These are phyloP conservation scores for Diarsia dahlii DNA, from an alignment of 2,888 invertebrate genomes.

Conservation along the genomic window DNA sequence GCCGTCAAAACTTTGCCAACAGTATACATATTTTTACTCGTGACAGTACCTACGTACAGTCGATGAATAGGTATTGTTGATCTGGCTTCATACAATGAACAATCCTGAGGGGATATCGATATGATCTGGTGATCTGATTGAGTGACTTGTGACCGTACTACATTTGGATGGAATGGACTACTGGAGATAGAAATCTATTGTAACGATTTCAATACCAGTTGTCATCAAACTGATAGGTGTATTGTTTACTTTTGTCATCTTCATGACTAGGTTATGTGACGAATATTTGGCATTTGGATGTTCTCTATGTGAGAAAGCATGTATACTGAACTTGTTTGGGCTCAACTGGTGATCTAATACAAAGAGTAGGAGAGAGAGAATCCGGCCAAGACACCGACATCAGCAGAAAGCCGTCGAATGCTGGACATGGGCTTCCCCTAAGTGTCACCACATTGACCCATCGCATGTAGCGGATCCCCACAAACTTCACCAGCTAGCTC, in stretches of 20 bases:
- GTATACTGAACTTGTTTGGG: background rate
- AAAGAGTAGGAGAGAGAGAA: background rate
- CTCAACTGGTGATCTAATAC: background rate
- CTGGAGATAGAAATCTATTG: slow-evolving; percentile 12
- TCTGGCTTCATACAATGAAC: slow-evolving; percentile 29
- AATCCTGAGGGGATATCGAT: slow-evolving; percentile 30
- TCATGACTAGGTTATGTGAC: background rate
- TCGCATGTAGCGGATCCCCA: too few relatives aligned
- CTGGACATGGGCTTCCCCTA: too few relatives aligned
- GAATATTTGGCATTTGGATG: background rate
- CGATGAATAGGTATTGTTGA: slow-evolving; percentile 38
- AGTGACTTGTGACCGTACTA: slow-evolving; percentile 18
- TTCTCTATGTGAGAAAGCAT: background rate
- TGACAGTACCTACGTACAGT: background rate
- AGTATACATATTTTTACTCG: too few relatives aligned
- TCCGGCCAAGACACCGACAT: background rate
- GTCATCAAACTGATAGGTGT: slow-evolving; percentile 11
- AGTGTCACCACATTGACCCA: too few relatives aligned
- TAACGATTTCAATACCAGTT: slow-evolving; percentile 5
- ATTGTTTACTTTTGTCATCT: slow-evolving; percentile 16
- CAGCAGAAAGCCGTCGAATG: too few relatives aligned
- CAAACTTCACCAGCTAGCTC: too few relatives aligned
- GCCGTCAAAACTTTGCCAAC: too few relatives aligned
- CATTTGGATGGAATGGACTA: slow-evolving; percentile 6
- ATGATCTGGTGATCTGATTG: slow-evolving; percentile 38